Percentiles rank a stretch among this genome's conserved stretches.
Evolutionary conservation across 1,140 invertebrate genomes (phyloP).

Genomic region (Brachionus asplanchnoidis): DNA sequence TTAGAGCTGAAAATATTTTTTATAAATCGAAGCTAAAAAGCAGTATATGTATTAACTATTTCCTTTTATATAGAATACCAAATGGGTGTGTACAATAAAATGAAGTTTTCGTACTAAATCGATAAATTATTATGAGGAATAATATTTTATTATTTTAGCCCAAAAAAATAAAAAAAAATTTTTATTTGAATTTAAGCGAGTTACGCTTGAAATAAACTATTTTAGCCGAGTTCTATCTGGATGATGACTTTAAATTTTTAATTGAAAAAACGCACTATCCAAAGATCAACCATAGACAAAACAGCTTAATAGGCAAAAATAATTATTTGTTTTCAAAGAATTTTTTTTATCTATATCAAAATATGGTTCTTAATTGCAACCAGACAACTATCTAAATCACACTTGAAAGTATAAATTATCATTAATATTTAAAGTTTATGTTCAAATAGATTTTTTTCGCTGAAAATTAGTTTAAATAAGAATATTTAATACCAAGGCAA

Average conservation of each 20-base stretch:
- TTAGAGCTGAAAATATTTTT: neutral
- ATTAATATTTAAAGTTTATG: neutral
- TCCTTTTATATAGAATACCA: neutral
- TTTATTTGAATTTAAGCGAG: neutral
- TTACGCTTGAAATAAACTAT: neutral
- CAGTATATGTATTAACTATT: neutral
- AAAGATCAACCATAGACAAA: neutral
- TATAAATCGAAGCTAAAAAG: neutral
- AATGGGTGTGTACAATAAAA: neutral
- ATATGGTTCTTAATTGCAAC: neutral
- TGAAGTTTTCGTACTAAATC: neutral
- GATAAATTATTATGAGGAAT: neutral
- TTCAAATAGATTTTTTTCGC: neutral
- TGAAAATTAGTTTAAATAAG: neutral
- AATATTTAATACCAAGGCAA: neutral
- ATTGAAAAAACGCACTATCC: neutral
- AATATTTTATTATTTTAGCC: neutral
- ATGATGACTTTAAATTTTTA: neutral
- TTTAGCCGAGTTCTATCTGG: neutral
- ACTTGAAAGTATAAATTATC: neutral
- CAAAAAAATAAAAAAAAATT: neutral
- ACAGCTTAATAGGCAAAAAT: neutral
- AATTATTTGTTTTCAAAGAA: neutral
- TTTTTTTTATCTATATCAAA: neutral
- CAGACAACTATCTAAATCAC: neutral